Conservation (phyloP, 2,113 vertebrate species). For the Eidolon helvum region DNA sequence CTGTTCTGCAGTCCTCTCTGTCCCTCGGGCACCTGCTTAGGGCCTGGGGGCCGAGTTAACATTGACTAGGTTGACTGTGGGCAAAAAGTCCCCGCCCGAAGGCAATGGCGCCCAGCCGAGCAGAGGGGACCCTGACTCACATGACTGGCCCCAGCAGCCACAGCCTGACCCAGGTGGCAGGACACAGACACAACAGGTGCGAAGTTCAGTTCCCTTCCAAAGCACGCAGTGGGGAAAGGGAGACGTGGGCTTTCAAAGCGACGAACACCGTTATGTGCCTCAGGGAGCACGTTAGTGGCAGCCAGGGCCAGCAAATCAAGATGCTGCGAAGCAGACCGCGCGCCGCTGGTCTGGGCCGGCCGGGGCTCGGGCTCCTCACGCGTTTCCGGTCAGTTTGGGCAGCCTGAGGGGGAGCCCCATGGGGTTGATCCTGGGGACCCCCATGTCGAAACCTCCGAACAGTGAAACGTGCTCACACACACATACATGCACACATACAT, state of each 20-base stretch:
- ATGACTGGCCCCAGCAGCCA: rapidly evolving
- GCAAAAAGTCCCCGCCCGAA: not conserved
- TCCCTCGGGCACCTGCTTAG: no score
- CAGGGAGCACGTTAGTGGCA: conserved; percentile 59
- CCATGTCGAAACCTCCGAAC: not conserved
- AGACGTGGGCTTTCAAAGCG: not conserved
- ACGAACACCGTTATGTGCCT: conserved; percentile 38
- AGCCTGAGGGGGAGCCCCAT: no score
- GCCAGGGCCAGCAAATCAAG: conserved; percentile 50
- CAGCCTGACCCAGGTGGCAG: not conserved
- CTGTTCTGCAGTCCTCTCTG: not conserved
- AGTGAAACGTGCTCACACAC: not conserved
- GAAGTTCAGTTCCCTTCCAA: not conserved
- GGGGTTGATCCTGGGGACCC: not conserved
- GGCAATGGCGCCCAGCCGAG: not conserved
- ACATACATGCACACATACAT: no score
- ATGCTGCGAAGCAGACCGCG: not conserved
- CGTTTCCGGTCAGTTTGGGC: not conserved
- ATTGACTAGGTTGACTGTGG: not conserved
- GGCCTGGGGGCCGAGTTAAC: not conserved
- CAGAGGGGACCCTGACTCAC: not conserved
- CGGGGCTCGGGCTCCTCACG: not conserved
- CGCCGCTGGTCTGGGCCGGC: not conserved
- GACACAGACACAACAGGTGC: not conserved
- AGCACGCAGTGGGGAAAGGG: not conserved